Conservation (phyloP, 2,888 invertebrate species). For the Xanthorhoe spadicearia region DNA sequence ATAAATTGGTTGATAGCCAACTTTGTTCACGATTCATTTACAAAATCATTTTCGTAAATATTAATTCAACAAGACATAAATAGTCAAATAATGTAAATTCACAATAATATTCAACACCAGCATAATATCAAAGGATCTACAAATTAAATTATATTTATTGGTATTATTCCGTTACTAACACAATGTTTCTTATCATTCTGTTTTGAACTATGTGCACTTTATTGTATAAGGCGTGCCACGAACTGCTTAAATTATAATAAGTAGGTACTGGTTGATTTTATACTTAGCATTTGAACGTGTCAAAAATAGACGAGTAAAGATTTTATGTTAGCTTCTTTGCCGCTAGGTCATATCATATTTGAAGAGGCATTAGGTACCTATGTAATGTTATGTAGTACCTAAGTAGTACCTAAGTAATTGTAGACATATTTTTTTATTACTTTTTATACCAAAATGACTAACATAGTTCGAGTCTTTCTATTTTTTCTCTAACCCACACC, state of each 20-base stretch:
- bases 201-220: background rate
- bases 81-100: background rate
- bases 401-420: too few relatives aligned
- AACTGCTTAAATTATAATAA: background rate
- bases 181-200: background rate
- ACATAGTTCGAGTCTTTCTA: too few relatives aligned
- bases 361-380: too few relatives aligned
- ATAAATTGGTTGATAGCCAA: background rate
- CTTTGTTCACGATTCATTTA: background rate
- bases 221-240: background rate
- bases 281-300: too few relatives aligned
- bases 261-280: too few relatives aligned
- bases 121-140: slow-evolving; percentile 1
- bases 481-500: too few relatives aligned
- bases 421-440: background rate
- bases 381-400: too few relatives aligned
- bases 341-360: too few relatives aligned
- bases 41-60: background rate
- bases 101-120: background rate
- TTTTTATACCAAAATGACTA: too few relatives aligned
- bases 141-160: background rate
- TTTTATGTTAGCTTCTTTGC: too few relatives aligned
- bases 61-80: background rate
- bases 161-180: background rate
- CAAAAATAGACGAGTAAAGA: too few relatives aligned